Evolutionary conservation across 2,113 vertebrate genomes (phyloP), one percentile per base, ranked within the genome.

Genomic region (Calyptomena viridis): DNA sequence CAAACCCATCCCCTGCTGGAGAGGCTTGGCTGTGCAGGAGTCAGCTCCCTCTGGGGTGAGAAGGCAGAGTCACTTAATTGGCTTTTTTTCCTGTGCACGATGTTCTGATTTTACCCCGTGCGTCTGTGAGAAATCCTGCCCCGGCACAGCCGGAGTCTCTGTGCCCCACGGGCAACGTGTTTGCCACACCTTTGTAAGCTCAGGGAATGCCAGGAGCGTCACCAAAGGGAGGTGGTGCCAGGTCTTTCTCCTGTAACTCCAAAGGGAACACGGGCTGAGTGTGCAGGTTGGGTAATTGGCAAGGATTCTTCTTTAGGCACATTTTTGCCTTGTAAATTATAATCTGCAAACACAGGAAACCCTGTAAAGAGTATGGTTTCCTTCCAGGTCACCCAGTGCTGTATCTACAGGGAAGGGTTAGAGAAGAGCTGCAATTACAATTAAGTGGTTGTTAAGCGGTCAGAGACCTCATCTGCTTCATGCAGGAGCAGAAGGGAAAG

Each of bases 341-440:
- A 12, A 76, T 50, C 37, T 80, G 75, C 60, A n/a, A 68, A 72
- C n/a, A 27, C 21, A 28, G n/a, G 37, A 72, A 77, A 19, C 4
- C 33, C 55, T 75, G n/a, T 30, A 14, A 76, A 91, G 46, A 68
- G 12, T 35, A 14, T 20, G 74, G 28, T 53, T 94, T 69, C 82
- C 47, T 95, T 91, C 63, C 68, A 83, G 63, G 55, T 77, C 71
- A 47, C 14, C 30, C 60, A 28, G 64, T 23, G 69, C 56, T 69
- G 2, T 20, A 22, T 49, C 81, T 80, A 62, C 49, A 55, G 71
- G 67, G 53, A 42, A 64, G 40, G 46, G 85, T 93, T 39, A 47
- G 14, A 81, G 83, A 53, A 56, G 17, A 88, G 50, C 79, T 95
- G 25, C 82, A 60, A 37, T 86, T 88, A 84, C 9, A 35, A 84